Evolutionary conservation across 2,888 invertebrate genomes (phyloP).

Genomic region (Sisyra terminalis): DNA sequence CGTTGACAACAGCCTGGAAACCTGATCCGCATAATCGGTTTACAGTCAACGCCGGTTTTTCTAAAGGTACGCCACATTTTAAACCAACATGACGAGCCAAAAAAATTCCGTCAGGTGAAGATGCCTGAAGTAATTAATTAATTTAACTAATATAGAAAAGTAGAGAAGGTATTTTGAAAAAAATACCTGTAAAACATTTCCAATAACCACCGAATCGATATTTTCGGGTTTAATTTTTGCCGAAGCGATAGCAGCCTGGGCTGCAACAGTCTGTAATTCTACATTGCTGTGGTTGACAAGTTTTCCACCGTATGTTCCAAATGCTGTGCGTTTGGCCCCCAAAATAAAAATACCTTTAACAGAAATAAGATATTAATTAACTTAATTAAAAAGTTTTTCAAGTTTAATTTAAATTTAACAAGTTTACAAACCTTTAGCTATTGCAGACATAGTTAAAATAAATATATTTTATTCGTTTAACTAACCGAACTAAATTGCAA

Average conservation of each 20-base stretch:
- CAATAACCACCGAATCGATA: constrained; percentile 79
- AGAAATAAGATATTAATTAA: not conserved
- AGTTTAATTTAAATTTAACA: no score
- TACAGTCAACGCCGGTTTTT: constrained; percentile 70
- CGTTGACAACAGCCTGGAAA: constrained; percentile 86
- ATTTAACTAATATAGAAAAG: not conserved
- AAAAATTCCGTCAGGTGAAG: constrained; percentile 71
- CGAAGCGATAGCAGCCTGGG: constrained; percentile 59
- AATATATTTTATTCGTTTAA: no score
- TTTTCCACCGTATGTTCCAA: constrained; percentile 86
- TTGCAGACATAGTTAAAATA: not conserved
- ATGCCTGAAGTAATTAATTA: constrained; percentile 28
- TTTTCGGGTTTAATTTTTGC: constrained; percentile 70
- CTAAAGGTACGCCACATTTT: constrained; percentile 67
- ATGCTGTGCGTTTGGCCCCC: constrained; percentile 91
- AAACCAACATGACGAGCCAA: constrained; percentile 79
- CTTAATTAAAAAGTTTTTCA: not conserved
- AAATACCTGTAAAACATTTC: constrained; percentile 66
- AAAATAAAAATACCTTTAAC: constrained; percentile 71
- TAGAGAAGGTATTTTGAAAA: no score
- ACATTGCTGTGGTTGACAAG: constrained; percentile 55
- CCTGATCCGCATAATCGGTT: constrained; percentile 96
- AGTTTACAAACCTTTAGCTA: constrained; percentile 1
- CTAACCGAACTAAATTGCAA: no score
- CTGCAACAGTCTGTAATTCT: constrained; percentile 67